These are phyloP conservation scores for Cyrtodaria siliqua DNA, from an alignment of 2,888 invertebrate species.

Conservation along the genomic window DNA sequence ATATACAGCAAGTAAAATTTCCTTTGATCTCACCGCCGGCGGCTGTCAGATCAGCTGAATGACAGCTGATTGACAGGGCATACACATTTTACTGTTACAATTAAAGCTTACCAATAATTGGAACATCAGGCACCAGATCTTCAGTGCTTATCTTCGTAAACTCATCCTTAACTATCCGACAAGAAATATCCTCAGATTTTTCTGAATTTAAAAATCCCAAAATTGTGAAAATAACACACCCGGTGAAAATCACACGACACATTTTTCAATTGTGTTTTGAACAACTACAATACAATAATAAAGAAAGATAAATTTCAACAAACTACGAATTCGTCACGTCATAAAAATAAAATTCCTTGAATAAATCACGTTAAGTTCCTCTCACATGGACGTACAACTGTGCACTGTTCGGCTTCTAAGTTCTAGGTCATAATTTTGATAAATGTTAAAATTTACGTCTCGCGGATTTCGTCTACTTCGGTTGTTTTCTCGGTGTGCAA, in stretches of 20 bases:
- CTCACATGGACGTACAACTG: neutral
- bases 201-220: conserved; percentile 2
- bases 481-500: neutral
- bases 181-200: neutral
- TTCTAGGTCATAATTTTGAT: conserved; percentile 8
- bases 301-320: neutral
- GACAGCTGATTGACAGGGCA: neutral
- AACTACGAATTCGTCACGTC: neutral
- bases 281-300: neutral
- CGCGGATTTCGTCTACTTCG: conserved; percentile 1
- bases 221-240: neutral
- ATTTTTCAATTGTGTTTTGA: neutral
- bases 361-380: neutral
- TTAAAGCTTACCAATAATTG: conserved; percentile 1
- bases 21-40: conserved; percentile 2
- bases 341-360: neutral
- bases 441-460: conserved; percentile 3
- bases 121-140: neutral
- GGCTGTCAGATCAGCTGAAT: neutral
- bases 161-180: neutral
- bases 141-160: neutral
- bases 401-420: neutral
- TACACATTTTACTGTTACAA: neutral
- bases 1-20: too few species aligned
- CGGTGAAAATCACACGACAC: conserved; percentile 1